Conservation (phyloP, 1,140 invertebrate genomes). For the Drosophila tropicalis region DNA sequence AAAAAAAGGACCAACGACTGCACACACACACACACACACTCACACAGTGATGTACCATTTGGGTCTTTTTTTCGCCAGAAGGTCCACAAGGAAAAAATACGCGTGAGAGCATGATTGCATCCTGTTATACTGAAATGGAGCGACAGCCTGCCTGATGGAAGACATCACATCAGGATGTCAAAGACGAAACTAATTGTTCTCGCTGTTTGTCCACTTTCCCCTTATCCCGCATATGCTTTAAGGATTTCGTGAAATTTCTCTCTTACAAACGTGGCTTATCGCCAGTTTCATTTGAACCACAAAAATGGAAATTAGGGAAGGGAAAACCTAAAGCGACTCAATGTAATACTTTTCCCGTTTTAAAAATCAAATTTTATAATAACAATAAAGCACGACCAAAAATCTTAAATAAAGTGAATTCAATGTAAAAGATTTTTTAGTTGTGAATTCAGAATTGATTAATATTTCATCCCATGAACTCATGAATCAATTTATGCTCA, state of each 20-base stretch:
- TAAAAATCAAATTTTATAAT: too few relatives aligned
- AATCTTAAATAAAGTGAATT: background rate
- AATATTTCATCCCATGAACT: background rate
- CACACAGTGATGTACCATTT: too few relatives aligned
- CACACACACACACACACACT: background rate
- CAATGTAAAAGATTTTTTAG: background rate
- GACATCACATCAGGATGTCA: conserved; percentile 48
- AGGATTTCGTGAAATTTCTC: background rate
- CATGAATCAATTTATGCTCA: conserved; percentile 4
- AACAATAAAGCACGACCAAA: too few relatives aligned
- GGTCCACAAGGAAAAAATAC: conserved; percentile 32
- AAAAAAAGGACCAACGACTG: conserved; percentile 28
- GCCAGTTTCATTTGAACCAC: too few relatives aligned
- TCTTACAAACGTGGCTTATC: too few relatives aligned
- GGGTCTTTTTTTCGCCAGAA: too few relatives aligned
- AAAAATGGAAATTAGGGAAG: too few relatives aligned
- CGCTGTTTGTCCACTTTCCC: conserved; percentile 38
- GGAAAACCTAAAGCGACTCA: too few relatives aligned
- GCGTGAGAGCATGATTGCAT: conserved; percentile 7
- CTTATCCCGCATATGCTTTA: background rate
- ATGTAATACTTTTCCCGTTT: too few relatives aligned
- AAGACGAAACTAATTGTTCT: conserved; percentile 69
- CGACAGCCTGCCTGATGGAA: conserved; percentile 13
- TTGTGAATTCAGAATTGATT: background rate
- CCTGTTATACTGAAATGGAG: conserved; percentile 29